Conservation (phyloP, 1,140 invertebrate species). For the Diprion similis region DNA sequence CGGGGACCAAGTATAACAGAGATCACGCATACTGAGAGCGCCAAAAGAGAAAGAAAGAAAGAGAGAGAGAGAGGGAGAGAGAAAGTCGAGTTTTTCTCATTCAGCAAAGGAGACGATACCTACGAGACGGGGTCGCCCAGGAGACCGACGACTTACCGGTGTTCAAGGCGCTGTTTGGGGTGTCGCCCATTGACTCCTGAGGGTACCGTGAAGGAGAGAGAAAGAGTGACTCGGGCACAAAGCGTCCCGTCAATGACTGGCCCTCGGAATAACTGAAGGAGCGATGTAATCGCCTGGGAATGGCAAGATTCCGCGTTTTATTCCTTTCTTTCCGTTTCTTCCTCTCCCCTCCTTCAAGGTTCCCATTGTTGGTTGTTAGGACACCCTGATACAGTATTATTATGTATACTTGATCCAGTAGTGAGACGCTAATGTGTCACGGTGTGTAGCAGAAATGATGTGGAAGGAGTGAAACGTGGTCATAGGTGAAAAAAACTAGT, state of each 20-base stretch:
- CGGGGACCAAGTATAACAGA: constrained; percentile 39
- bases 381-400: no score
- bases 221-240: neutral
- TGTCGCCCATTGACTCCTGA: constrained; percentile 1
- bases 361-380: no score
- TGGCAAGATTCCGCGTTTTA: constrained; percentile 3
- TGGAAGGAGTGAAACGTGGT: no score
- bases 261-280: neutral
- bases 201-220: neutral
- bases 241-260: neutral
- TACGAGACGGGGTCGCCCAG: no score
- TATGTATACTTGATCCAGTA: no score
- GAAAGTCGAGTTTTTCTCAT: constrained; percentile 11
- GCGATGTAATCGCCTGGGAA: constrained; percentile 4
- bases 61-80: constrained; percentile 12
- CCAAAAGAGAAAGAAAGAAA: neutral
- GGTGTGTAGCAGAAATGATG: no score
- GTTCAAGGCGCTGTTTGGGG: neutral
- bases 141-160: neutral
- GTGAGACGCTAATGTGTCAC: no score
- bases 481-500: no score
- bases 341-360: no score
- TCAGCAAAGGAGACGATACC: no score
- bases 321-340: neutral
- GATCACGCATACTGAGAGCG: constrained; percentile 34